These are phyloP conservation scores for Marcusenius ussheri DNA, from an alignment of 2,113 vertebrate species.

Conservation along the genomic window DNA sequence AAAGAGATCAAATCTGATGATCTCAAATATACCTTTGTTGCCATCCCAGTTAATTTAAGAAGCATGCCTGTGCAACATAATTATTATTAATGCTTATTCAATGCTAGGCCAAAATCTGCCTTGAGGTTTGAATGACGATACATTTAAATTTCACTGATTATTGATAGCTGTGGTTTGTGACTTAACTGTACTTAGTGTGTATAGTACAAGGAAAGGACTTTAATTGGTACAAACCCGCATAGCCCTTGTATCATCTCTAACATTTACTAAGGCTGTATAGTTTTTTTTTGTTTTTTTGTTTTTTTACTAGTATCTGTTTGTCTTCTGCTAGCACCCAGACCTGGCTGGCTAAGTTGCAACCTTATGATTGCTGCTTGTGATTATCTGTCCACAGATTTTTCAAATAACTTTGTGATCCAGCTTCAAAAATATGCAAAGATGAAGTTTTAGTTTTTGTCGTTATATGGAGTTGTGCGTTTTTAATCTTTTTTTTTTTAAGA, in stretches of 20 bases:
- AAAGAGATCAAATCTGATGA: not conserved
- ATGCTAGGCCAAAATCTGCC: not conserved
- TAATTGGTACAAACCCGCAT: not conserved
- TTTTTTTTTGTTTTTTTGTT: not conserved
- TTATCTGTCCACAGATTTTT: not conserved
- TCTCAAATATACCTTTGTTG: slow-evolving; percentile 9
- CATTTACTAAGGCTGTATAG: not conserved
- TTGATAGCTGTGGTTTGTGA: not conserved
- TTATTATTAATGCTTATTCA: slow-evolving; percentile 7
- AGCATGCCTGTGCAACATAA: not conserved
- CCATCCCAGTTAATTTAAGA: not conserved
- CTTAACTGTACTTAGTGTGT: not conserved
- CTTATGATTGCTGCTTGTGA: not conserved
- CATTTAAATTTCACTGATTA: not conserved
- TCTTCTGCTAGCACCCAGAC: not conserved
- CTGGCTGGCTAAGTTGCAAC: not conserved
- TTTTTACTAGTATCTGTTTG: not conserved
- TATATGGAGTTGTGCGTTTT: not conserved
- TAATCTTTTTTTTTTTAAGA: not conserved
- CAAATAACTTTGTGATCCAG: not conserved
- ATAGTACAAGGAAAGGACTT: not conserved
- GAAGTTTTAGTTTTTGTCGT: not conserved
- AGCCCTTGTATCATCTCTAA: not conserved
- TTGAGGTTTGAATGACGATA: not conserved
- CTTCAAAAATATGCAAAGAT: not conserved